Evolutionary conservation across 2,888 invertebrate species (phyloP).

Genomic region (Falcaria lacertinaria): DNA sequence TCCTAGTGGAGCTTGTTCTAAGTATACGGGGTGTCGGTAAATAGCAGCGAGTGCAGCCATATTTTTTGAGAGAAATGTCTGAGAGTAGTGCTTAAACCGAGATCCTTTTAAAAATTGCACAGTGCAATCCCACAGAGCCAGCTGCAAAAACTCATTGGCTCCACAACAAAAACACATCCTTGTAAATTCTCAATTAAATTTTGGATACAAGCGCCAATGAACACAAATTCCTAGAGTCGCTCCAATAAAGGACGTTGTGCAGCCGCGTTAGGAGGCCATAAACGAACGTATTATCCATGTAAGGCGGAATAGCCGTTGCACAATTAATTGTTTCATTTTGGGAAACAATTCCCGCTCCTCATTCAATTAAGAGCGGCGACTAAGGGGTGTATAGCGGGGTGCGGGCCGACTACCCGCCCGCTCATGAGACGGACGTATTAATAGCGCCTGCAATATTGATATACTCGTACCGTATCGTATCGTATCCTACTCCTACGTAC

Average conservation of each 20-base stretch:
- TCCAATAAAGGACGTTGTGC: slow-evolving; percentile 78
- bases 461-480: slow-evolving; percentile 75
- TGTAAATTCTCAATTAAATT: slow-evolving; percentile 77
- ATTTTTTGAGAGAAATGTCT: slow-evolving; percentile 34
- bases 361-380: slow-evolving; percentile 80
- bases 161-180: slow-evolving; percentile 67
- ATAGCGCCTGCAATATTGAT: slow-evolving; percentile 80
- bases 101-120: slow-evolving; percentile 52
- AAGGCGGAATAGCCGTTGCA: slow-evolving; percentile 80
- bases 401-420: slow-evolving; percentile 46
- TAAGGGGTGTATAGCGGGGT: slow-evolving; percentile 46
- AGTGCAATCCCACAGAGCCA: slow-evolving; percentile 51
- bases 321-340: slow-evolving; percentile 81
- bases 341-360: slow-evolving; percentile 81
- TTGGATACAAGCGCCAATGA: slow-evolving; percentile 76
- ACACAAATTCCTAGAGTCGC: slow-evolving; percentile 78
- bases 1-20: slow-evolving; percentile 10
- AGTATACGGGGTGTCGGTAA: slow-evolving; percentile 14
- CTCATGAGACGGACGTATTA: slow-evolving; percentile 79
- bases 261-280: slow-evolving; percentile 79
- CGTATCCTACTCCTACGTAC: slow-evolving; percentile 71
- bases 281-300: slow-evolving; percentile 80
- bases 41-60: slow-evolving; percentile 21
- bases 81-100: slow-evolving; percentile 42
- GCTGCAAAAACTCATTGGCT: slow-evolving; percentile 61